Evolutionary conservation across 2,797 vertebrate genomes (phyloP).

Genomic region (Sphenopsis melanotis): DNA sequence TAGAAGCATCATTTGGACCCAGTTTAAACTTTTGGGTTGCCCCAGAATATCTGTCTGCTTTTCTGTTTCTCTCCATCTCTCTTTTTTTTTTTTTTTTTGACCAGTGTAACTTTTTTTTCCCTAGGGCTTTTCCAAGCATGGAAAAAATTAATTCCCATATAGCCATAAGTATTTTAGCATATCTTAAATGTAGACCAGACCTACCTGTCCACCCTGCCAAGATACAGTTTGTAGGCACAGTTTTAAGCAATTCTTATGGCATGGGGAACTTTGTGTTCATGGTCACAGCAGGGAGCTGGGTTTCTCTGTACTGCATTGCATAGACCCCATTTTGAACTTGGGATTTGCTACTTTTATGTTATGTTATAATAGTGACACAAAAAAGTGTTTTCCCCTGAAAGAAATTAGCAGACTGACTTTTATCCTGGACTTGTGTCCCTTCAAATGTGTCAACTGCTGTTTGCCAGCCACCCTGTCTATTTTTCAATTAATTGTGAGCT

Average conservation of each 20-base stretch:
- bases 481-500: background rate
- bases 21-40: background rate
- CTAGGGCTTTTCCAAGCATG: background rate
- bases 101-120: background rate
- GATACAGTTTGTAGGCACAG: background rate
- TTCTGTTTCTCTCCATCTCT: background rate
- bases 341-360: background rate
- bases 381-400: background rate
- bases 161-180: background rate
- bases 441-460: background rate
- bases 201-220: background rate
- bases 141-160: background rate
- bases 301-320: background rate
- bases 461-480: background rate
- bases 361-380: background rate
- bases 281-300: background rate
- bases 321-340: background rate
- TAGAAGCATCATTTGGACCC: background rate
- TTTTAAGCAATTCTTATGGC: background rate
- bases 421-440: background rate
- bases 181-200: constrained; percentile 2
- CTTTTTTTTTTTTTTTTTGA: background rate
- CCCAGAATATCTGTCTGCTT: background rate
- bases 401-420: background rate
- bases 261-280: background rate